Evolutionary conservation across 2,113 vertebrate genomes (phyloP), one percentile per base, ranked within the genome.

Genomic region (Passer domesticus): DNA sequence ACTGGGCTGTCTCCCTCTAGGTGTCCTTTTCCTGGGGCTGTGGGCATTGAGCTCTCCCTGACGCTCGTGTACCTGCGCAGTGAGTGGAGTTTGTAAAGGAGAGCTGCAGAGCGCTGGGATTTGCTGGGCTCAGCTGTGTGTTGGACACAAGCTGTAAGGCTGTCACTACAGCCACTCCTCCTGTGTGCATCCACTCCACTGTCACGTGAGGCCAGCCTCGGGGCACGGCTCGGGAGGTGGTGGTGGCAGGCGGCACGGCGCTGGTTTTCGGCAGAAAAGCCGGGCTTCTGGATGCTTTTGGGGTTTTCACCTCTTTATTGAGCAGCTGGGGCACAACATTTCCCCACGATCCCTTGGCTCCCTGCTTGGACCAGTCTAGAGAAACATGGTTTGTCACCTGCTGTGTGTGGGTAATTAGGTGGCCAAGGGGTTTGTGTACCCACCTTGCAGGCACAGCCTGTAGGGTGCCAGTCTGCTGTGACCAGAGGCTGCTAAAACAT

Each of bases 91-190:
- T 94, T 92, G 92, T 92, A 70, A 86, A 90, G 89, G 85, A 94
- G 85, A 88, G 83, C 96, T 96, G 90, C 96, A 95, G 94, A 89
- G 94, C 43, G 5, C 85, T 90, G 95, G 90, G 95, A 92, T 90
- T 93, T 80, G 72, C 96, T 90, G 95, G 88, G 94, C 82, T 94
- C 89, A 66, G 92, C 72, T 41, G 75, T 85, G 92, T 93, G 92
- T 97, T 1, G 83, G 92, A 80, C 88, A 88, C 37, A 28, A 90
- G 90, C 90, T 62, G 83, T 70, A 93, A 88, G 1, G 21, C 92
- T 96, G 90, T 93, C 96, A 86, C 90, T 88, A 86, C 90, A 83
- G 95, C 96, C 94, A 93, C 96, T 94, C 94, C 95, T 96, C 44
- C 96, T 13, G 75, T 94, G 68, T 90, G 85, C 96, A 93, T 83